These are phyloP conservation scores for Aricia artaxerxes DNA, from an alignment of 2,888 invertebrate genomes.

Conservation along the genomic window DNA sequence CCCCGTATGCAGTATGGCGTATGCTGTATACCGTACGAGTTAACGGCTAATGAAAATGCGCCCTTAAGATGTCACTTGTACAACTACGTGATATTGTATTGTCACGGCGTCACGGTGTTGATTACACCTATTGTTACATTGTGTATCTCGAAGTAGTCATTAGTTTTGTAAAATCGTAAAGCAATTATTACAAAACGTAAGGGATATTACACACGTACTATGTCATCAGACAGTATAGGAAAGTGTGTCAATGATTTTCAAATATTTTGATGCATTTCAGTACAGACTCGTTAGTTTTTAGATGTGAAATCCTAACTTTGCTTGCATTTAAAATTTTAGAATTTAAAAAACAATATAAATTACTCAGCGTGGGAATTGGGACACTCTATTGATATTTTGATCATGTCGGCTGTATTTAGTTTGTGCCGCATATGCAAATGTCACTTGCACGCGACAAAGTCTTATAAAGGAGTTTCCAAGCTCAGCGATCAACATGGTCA, in stretches of 20 bases:
- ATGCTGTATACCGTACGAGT: no score
- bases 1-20: no score
- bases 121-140: slow-evolving; percentile 4
- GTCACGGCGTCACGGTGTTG: neutral
- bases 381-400: no score
- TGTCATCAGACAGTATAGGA: neutral
- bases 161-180: slow-evolving; percentile 5
- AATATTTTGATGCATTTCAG: neutral
- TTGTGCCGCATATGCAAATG: no score
- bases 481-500: no score
- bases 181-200: slow-evolving; percentile 9
- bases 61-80: neutral
- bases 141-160: neutral
- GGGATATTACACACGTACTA: neutral
- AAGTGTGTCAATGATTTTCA: neutral
- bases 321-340: no score
- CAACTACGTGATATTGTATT: neutral
- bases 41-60: no score
- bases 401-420: no score
- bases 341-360: no score
- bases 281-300: neutral
- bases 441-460: no score
- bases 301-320: neutral
- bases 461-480: no score
- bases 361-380: no score